Evolutionary conservation across 2,797 vertebrate species (phyloP), one percentile per base, ranked within the genome.

Genomic region (Furcifer pardalis): DNA sequence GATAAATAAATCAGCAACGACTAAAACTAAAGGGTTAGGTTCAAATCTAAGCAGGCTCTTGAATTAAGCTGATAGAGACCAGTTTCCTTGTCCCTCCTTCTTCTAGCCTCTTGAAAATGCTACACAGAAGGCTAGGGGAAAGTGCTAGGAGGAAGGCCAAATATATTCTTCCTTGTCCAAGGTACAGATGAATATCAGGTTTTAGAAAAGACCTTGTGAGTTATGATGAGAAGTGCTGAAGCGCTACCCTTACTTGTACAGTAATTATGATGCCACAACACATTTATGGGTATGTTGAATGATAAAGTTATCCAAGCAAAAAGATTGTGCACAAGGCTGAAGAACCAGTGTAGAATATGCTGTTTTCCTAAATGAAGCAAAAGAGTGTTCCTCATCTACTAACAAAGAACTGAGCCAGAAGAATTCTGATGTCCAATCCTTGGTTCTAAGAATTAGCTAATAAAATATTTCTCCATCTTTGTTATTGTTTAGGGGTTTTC

Each of bases 331-430:
- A 0, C 42, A 72, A 46, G 59, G 59, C 76, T 44, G 0, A 0
- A 82, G 49, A 91, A 77, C 30, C 32, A 78, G 23, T 40, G 82
- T 68, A 52, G 77, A 46, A 3, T 27, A 84, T 79, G 73, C 82
- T 84, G 83, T 23, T 84, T n/a, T 66, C n/a, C 32, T 72, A 68
- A 40, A 2, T 79, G 56, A 52, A 73, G 19, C 12, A 19, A 25
- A 74, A 42, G 37, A 5, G 52, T 60, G 17, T 59, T 71, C 13
- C 37, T 44, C 62, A 56, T 59, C 19, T 46, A 81, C 17, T 37
- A 60, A 68, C 25, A 35, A 44, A 44, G 2, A 44, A 59, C 21
- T 35, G 49, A 5, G 37, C 27, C 42, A 82, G 13, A 44, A 69
- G 37, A 60, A 21, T 40, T 10, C 23, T 62, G 25, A 30, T 76